Percentiles rank a stretch among this genome's conserved stretches.
Evolutionary conservation across 2,888 invertebrate genomes (phyloP).

Genomic region (Trissonchulus latispiculum): DNA sequence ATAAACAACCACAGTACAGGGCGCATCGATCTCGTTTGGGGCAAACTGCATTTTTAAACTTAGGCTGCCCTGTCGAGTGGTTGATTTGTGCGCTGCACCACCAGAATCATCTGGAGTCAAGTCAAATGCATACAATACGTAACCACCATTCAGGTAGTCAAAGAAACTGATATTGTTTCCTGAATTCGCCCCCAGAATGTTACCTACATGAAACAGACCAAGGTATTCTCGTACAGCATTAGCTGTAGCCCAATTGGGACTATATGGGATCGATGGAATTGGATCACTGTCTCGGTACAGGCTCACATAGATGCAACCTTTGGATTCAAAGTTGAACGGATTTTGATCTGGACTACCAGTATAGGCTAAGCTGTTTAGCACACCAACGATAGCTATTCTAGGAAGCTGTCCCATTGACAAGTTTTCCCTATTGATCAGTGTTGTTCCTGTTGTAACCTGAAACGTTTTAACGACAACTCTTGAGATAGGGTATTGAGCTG

Average conservation of each 20-base stretch:
- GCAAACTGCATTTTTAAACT: conserved; percentile 2
- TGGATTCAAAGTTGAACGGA: conserved; percentile 8
- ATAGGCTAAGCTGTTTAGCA: background rate
- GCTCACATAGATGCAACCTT: background rate
- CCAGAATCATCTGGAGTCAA: conserved; percentile 8
- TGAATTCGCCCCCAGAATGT: background rate
- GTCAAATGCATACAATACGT: too few relatives aligned
- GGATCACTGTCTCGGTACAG: conserved; percentile 2
- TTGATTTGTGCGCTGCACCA: background rate
- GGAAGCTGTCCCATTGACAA: background rate
- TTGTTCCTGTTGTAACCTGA: background rate
- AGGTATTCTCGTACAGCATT: conserved; percentile 9
- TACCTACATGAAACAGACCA: background rate
- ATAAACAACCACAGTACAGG: conserved; percentile 8
- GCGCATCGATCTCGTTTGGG: conserved; percentile 4
- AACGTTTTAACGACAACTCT: conserved; percentile 8
- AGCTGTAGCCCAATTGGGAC: background rate
- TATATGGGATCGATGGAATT: background rate
- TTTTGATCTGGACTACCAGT: background rate
- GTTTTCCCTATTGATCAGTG: conserved; percentile 7
- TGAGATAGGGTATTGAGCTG: too few relatives aligned
- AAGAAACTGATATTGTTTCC: too few relatives aligned
- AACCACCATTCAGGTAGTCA: too few relatives aligned
- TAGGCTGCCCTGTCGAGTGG: background rate
- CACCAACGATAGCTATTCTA: background rate